Base-by-base conservation (phyloP, 2,797 vertebrate genomes). In the Gymnothorax reevesii region DNA sequence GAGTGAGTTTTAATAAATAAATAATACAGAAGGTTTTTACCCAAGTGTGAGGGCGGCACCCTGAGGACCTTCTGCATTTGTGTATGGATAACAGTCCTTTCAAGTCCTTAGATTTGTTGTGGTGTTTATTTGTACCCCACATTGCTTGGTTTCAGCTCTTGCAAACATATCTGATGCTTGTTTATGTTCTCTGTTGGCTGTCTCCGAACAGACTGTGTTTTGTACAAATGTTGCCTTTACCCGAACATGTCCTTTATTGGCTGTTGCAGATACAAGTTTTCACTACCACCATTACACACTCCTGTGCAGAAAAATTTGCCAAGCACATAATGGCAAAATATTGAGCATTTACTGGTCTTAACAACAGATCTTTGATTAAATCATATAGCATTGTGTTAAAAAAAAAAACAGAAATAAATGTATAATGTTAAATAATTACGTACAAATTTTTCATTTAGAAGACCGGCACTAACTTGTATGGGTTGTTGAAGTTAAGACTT, bases 51-150 rank as follows among this genome's bases (percentile, higher is more conserved):
- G 17, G 52, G 6, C n/a, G 15, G 7, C 42, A 20, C 4, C 2
- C 2, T 13, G 33, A 33, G 42, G 10, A 49, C n/a, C 15, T 5
- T 52, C 5, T 20, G 12, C 13, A 79, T 79, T 79, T 79, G 75
- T 79, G 75, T 49, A 79, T 49, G 75, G 75, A 52, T 79, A 79
- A 79, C 52, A 79, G 75, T 49, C 75, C 52, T 55, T 55, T 55
- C 77, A 80, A 55, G 52, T 54, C 77, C 49, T 7, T 54, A 9
- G 55, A 80, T 7, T 52, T 17, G 15, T 22, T 9, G 52, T 20
- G 2, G 9, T 55, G 15, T 80, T 80, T 54, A 80, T 54, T 80
- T 52, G 12, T 55, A 27, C 52, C 77, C 77, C 20, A 54, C 52
- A 55, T 80, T 77, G 73, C 73, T 77, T 49, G 42, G 15, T 80